Percentiles rank a stretch among this genome's conserved stretches.
Evolutionary conservation across 1,140 invertebrate genomes (phyloP).

Genomic region (Nasonia giraulti): DNA sequence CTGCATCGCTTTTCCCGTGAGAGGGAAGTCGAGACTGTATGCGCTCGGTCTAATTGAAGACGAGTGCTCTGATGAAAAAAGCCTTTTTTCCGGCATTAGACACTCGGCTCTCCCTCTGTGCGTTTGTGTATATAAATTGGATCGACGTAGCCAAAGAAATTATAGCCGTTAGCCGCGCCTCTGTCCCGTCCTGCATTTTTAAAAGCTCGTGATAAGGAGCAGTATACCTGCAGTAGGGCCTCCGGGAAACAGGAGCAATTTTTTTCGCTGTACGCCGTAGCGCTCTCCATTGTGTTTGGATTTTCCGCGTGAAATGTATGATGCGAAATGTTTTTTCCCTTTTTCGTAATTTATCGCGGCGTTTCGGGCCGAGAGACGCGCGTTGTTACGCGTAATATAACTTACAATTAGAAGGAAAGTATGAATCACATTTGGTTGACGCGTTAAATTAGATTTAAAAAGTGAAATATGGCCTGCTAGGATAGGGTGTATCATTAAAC

Average conservation of each 20-base stretch:
- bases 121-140: background rate
- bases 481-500: background rate
- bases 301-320: background rate
- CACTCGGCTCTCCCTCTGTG: too few species aligned
- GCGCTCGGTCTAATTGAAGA: conserved; percentile 9
- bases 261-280: background rate
- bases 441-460: background rate
- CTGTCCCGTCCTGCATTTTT: background rate
- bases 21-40: background rate
- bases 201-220: background rate
- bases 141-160: background rate
- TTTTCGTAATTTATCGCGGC: background rate
- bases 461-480: background rate
- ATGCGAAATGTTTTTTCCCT: background rate
- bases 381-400: background rate
- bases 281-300: background rate
- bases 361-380: background rate
- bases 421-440: background rate
- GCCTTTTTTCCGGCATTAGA: background rate
- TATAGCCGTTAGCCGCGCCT: background rate
- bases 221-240: background rate
- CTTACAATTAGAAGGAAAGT: background rate
- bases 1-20: background rate
- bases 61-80: background rate
- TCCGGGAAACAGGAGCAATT: background rate